A percentile compares a stretch with the other conserved stretches of the same genome.
phyloP scores from a whole-genome alignment of 1,140 invertebrate species.

The Meloidogyne chitwoodi region DNA sequence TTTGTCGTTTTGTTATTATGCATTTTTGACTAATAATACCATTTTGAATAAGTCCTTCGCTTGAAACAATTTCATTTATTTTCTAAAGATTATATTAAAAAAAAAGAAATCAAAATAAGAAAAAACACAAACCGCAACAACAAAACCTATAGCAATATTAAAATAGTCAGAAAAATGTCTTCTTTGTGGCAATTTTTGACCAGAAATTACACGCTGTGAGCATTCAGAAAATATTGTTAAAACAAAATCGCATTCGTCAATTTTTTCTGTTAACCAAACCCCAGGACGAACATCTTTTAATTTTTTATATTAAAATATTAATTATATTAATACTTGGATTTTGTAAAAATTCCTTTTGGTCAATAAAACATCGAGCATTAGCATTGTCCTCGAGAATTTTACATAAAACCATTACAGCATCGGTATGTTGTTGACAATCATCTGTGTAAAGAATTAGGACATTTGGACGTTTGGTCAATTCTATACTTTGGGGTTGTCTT shows the following conservation, averaged over 20 bases:
- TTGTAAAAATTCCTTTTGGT: constrained; percentile 30
- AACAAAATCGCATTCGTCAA: constrained; percentile 36
- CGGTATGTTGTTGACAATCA: constrained; percentile 42
- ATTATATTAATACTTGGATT: constrained; percentile 26
- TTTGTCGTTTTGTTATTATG: neutral
- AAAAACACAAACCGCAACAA: constrained; percentile 30
- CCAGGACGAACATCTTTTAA: constrained; percentile 25
- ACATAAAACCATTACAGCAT: constrained; percentile 37
- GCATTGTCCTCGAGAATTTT: constrained; percentile 29
- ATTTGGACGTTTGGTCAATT: constrained; percentile 30
- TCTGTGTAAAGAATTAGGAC: constrained; percentile 54
- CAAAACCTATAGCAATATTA: constrained; percentile 32
- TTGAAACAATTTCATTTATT: constrained; percentile 6
- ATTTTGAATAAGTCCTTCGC: constrained; percentile 14
- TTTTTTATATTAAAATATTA: neutral
- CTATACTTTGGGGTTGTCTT: constrained; percentile 27
- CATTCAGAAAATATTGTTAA: constrained; percentile 41
- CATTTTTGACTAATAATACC: neutral
- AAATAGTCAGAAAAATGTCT: constrained; percentile 53
- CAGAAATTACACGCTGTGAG: constrained; percentile 27
- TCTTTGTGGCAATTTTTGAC: constrained; percentile 26
- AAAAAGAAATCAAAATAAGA: neutral
- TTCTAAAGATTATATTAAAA: constrained; percentile 29
- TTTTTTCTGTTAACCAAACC: constrained; percentile 35
- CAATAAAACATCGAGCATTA: constrained; percentile 33